These are phyloP conservation scores for Triplophysa dalaica DNA, from an alignment of 2,113 vertebrate species.

Conservation along the genomic window DNA sequence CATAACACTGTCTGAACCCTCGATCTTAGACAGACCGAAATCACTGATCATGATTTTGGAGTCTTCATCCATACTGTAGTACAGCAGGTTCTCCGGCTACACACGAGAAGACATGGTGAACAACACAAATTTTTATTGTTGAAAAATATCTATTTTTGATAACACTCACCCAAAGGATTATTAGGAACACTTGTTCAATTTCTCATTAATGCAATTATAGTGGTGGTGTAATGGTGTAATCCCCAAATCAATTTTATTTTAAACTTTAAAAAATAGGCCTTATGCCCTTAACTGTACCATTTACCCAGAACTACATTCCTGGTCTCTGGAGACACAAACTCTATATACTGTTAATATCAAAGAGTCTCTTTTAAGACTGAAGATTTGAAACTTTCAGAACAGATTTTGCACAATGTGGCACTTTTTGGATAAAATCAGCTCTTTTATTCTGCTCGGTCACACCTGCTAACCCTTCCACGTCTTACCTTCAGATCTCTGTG, in stretches of 20 bases:
- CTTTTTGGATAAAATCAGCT: not conserved
- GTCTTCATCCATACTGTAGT: constrained; percentile 95
- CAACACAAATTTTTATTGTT: too few relatives aligned
- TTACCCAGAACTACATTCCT: constrained; percentile 34
- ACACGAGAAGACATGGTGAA: not conserved
- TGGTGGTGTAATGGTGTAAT: too few relatives aligned
- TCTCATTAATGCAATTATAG: too few relatives aligned
- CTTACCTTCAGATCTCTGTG: constrained; percentile 96
- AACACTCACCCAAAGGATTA: too few relatives aligned
- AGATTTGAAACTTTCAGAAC: not conserved
- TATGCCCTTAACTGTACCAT: constrained; percentile 14
- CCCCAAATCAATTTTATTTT: too few relatives aligned
- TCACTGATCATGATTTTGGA: constrained; percentile 99
- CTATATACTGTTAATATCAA: constrained; percentile 12
- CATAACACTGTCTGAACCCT: constrained; percentile 90
- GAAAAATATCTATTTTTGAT: too few relatives aligned
- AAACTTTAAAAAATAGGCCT: not conserved
- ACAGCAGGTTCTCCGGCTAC: constrained; percentile 95
- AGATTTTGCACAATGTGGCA: not conserved
- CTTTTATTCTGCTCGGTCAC: not conserved
- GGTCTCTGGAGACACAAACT: not conserved
- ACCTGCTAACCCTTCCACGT: not conserved
- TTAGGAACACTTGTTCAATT: too few relatives aligned
- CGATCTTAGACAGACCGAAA: constrained; percentile 95
- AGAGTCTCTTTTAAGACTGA: not conserved